Evolutionary conservation across 37 sponge, comb jelly and placozoan genomes (phyloP), one percentile per base, ranked within the genome.

Genomic region (Lycopodina hypogea): DNA sequence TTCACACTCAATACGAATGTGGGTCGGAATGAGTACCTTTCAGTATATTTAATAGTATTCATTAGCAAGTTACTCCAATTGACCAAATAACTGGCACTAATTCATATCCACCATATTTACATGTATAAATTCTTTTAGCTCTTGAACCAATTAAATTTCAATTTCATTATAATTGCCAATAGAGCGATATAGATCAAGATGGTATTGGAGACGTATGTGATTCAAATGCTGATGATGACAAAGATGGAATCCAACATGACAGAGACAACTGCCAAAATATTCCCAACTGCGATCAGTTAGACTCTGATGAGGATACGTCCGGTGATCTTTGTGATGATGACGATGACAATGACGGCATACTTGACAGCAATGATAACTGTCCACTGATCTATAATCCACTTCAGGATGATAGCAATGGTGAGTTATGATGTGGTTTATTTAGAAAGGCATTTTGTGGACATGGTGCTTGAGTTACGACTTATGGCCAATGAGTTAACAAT

Each of bases 271-370:
- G 98, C 67, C 72, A 37, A 0, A 2, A 6, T 22, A 45, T 70
- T 9, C 50, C 88, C 38, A 97, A 97, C 67, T 75, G 91, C 28
- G 84, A 81, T 52, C 98, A 97, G 63, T 19, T 70, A 15, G 83
- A 97, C 76, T 55, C 80, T 40, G 98, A 97, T 77, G 65, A 53
- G 3, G 95, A 94, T 70, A 79, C 86, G 18, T 23, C 36, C 63
- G 93, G 96, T 29, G 88, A 95, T 60, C 82, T 38, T 9, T 97
- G 98, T 81, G 98, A 97, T 56, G 35, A 17, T 59, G 98, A 97
- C 55, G 88, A 87, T 76, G 98, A 97, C 62, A 77, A 81, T 60
- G 98, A 97, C 65, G 89, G 91, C 15, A 62, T 97, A 28, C 34
- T 24, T 2, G 86, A 97, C 79, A 45, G 0, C 2, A 35, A 28